These are phyloP conservation scores for Sebastiscus tertius DNA, from an alignment of 2,797 vertebrate genomes.

Conservation along the genomic window DNA sequence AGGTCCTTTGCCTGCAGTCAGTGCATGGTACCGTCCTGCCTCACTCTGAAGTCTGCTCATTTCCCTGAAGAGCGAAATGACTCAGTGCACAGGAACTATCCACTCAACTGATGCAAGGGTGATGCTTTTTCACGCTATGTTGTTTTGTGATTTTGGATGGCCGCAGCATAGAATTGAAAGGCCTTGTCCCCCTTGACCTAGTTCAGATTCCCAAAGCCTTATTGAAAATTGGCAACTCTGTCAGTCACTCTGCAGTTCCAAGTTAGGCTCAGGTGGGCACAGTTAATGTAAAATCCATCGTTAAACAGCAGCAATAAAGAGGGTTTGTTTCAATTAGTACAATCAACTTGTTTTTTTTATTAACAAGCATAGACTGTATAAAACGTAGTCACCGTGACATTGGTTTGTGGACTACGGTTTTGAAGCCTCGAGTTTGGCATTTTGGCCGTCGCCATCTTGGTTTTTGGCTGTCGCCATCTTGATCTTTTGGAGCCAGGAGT, in stretches of 20 bases:
- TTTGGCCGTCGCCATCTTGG: no score
- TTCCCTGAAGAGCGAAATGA: conserved; percentile 63
- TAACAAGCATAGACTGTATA: not conserved
- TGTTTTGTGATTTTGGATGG: conserved; percentile 2
- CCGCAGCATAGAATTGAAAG: not conserved
- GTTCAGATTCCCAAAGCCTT: conserved; percentile 1
- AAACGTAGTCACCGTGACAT: no score
- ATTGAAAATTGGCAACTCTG: not conserved
- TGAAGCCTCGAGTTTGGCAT: no score
- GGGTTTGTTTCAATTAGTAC: conserved; percentile 6
- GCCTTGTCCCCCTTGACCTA: not conserved
- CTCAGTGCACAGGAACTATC: conserved; percentile 63
- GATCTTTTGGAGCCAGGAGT: no score
- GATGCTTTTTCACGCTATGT: conserved; percentile 11
- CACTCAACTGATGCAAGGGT: conserved; percentile 1
- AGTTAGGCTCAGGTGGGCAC: conserved; percentile 3
- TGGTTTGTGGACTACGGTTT: no score
- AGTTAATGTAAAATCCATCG: conserved; percentile 9
- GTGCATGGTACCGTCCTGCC: conserved; percentile 20
- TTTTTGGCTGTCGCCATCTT: no score
- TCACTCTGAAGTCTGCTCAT: conserved; percentile 45
- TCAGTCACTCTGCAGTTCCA: not conserved
- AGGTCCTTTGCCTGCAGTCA: conserved; percentile 43
- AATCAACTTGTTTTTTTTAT: not conserved
- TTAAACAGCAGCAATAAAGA: not conserved